Base-by-base conservation (phyloP, 1,140 invertebrate species). In the Patella vulgata region DNA sequence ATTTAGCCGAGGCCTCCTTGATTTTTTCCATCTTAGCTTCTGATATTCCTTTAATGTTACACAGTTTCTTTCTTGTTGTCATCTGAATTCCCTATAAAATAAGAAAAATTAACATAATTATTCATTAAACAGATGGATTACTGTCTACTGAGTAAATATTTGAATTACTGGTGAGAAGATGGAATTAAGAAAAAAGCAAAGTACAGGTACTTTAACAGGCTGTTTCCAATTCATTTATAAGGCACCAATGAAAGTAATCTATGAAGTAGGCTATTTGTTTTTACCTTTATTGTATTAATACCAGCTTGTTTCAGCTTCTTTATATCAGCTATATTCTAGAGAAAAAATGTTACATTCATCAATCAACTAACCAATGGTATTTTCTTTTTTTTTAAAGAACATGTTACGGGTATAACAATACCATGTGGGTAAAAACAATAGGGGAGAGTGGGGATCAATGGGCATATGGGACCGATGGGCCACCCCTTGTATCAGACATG, bases 21-120 rank as follows among this genome's bases (percentile, higher is more conserved):
- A 94, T 92, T 86, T 93, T 92, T 65, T 92, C 90, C 62, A 93
- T 91, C 84, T 93, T 93, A 5, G 88, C 89, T 74, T 93, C 91
- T 33, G 91, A 91, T 70, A 93, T 89, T 19, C 91, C 91, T 87
- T 92, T 92, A 44, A 93, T 91, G 63, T 85, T 86, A 75, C 88
- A 88, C 28, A 93, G 77, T 77, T 89, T 91, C 76, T 91, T 92
- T 68, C 87, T 88, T 17, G 91, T 93, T 6, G 87, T 89, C 92
- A 94, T 94, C 76, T 92, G 90, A 50, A 93, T 85, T 8, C 92
- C 92, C 86, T 85, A 58, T 8, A 73, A 56, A 42, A 25, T 48
- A 59, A 33, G n/a, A 23, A 12, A 53, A 53, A n/a, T 8, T 51
- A 47, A 40, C 40, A 56, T 43, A 56, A 19, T 25, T 31, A 43